Conservation (phyloP, 1,140 invertebrate genomes). For the Zaprionus inermis region DNA sequence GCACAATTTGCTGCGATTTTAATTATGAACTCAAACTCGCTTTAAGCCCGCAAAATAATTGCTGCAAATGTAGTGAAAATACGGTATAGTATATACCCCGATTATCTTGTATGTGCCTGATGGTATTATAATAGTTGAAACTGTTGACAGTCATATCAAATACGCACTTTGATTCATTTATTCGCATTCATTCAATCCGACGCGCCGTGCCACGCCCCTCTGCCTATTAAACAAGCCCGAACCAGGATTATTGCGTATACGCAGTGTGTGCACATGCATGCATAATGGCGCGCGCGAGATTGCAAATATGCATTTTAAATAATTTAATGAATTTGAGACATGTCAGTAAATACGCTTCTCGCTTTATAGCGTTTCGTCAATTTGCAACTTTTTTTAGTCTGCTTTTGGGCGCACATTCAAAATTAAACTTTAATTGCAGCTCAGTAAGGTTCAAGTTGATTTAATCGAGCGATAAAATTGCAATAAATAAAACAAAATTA, state of each 20-base stretch:
- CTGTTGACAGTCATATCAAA: conserved; percentile 29
- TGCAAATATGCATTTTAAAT: conserved; percentile 7
- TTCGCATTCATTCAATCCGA: not conserved
- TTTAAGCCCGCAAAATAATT: conserved; percentile 37
- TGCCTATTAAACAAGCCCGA: not conserved
- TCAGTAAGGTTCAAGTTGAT: not conserved
- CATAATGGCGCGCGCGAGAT: conserved; percentile 4
- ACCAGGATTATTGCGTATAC: conserved; percentile 23
- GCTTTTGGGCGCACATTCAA: conserved; percentile 22
- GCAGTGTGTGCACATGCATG: not conserved
- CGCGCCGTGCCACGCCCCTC: not conserved
- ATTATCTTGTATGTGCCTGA: conserved; percentile 31
- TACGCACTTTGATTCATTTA: conserved; percentile 6
- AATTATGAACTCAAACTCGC: conserved; percentile 68
- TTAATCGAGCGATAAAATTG: not conserved
- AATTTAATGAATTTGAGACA: conserved; percentile 8
- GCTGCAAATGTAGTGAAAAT: conserved; percentile 12
- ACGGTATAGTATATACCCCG: not conserved
- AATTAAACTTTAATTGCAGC: not conserved
- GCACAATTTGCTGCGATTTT: conserved; percentile 50
- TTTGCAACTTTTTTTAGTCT: not conserved
- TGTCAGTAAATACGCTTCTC: not conserved
- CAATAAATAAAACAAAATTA: not conserved
- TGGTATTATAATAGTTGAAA: conserved; percentile 54
- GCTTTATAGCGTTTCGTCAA: not conserved